Conservation (phyloP, 2,888 invertebrate species). For the Caenorhabditis becei region DNA sequence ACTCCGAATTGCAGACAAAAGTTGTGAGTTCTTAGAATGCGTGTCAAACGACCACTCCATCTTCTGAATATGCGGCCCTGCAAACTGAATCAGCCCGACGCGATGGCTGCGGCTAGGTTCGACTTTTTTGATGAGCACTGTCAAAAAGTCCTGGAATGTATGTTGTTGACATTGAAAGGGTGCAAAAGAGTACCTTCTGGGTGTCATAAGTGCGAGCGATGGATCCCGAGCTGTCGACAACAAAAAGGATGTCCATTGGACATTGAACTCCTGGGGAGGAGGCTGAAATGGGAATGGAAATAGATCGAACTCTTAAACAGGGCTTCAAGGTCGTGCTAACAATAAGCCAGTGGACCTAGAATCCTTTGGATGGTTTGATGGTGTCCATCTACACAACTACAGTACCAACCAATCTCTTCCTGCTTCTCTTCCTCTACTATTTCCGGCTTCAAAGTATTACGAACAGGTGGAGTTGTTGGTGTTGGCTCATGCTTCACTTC, state of each 20-base stretch:
- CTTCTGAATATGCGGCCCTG: conserved; percentile 79
- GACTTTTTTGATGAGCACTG: conserved; percentile 66
- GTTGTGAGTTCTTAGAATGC: conserved; percentile 66
- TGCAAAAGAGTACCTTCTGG: conserved; percentile 69
- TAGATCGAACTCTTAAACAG: no score
- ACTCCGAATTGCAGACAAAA: conserved; percentile 75
- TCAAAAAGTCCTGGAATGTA: conserved; percentile 62
- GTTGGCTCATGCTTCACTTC: conserved; percentile 46
- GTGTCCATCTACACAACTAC: no score
- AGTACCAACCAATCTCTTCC: conserved; percentile 38
- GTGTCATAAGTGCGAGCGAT: conserved; percentile 75
- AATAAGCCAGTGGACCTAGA: no score
- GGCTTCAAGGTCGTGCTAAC: no score
- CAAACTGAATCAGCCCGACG: conserved; percentile 79
- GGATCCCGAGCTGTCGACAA: conserved; percentile 80
- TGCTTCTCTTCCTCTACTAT: conserved; percentile 40
- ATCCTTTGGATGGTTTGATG: background rate
- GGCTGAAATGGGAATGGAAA: conserved; percentile 15
- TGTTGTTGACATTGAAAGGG: background rate
- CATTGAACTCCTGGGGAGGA: conserved; percentile 61
- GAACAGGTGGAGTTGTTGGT: conserved; percentile 42
- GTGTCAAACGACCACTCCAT: conserved; percentile 76
- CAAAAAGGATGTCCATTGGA: conserved; percentile 77
- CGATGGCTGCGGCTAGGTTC: conserved; percentile 71
- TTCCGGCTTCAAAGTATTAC: conserved; percentile 39